Conservation (phyloP, 2,113 vertebrate genomes). For the Pycnonotus jocosus region DNA sequence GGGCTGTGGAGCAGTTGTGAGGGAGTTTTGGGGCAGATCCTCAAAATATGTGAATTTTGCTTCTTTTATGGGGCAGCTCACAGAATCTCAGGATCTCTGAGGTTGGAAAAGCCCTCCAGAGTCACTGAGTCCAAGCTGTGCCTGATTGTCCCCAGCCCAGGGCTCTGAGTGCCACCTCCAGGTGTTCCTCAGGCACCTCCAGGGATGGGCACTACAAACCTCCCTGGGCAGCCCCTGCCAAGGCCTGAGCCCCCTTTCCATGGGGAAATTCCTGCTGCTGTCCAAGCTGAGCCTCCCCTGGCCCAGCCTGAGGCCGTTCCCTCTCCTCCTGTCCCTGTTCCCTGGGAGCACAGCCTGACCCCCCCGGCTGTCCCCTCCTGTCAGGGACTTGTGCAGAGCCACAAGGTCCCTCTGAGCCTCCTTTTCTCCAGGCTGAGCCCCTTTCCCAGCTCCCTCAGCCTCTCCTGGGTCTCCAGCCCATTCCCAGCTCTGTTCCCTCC, state of each 20-base stretch:
- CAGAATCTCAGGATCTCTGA: neutral
- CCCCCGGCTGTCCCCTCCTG: neutral
- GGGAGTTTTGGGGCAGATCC: neutral
- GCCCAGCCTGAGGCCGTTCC: neutral
- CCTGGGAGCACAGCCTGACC: neutral
- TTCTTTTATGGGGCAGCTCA: neutral
- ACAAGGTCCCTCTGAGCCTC: neutral
- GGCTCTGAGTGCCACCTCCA: fast-evolving
- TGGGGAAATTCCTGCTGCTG: neutral
- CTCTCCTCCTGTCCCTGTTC: neutral
- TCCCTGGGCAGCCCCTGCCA: neutral
- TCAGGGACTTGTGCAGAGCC: neutral
- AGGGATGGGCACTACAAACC: neutral
- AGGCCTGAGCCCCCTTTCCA: fast-evolving
- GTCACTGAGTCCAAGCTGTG: fast-evolving
- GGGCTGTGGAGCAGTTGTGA: fast-evolving
- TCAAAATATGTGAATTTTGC: neutral
- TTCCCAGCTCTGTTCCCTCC: neutral
- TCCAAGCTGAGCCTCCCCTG: neutral
- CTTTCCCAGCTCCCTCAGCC: neutral
- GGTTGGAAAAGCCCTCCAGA: neutral
- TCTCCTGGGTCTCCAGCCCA: neutral
- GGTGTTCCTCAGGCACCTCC: fast-evolving
- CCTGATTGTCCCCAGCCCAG: neutral
- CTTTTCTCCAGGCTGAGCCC: neutral